Percentiles rank a stretch among this genome's conserved stretches.
These are phyloP conservation scores for Fringilla coelebs DNA, from an alignment of 2,797 vertebrate species.

Conservation along the genomic window DNA sequence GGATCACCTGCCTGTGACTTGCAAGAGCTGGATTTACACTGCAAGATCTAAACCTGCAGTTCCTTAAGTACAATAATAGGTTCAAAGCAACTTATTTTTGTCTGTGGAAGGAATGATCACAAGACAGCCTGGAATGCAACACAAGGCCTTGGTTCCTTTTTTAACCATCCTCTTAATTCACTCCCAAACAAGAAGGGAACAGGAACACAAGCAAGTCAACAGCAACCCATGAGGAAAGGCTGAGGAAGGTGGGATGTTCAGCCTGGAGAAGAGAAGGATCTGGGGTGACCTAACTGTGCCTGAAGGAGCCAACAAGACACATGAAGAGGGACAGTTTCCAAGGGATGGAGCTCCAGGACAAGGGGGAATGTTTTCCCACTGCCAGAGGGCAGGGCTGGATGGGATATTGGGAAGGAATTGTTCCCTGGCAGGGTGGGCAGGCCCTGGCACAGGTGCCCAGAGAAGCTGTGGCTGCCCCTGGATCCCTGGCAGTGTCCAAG, in stretches of 20 bases:
- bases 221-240: not conserved
- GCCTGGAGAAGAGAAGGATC: not conserved
- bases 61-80: conserved; percentile 24
- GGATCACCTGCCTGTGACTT: not conserved
- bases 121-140: conserved; percentile 38
- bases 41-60: conserved; percentile 2
- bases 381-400: accelerated
- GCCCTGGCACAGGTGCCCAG: not conserved
- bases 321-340: not conserved
- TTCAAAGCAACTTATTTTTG: conserved; percentile 60
- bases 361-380: not conserved
- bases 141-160: conserved; percentile 42
- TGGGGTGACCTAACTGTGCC: not conserved
- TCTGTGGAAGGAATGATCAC: conserved; percentile 49
- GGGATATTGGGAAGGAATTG: not conserved
- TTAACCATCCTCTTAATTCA: conserved; percentile 33
- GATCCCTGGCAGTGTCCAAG: accelerated
- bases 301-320: not conserved
- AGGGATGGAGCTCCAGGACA: not conserved
- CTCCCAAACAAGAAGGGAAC: conserved; percentile 23
- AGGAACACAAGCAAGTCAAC: not conserved
- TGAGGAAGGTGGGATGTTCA: not conserved
- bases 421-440: accelerated
- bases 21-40: not conserved
- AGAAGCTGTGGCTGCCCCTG: not conserved